Conservation (phyloP, 2,888 invertebrate genomes). For the Nipponacmea schrenckii region DNA sequence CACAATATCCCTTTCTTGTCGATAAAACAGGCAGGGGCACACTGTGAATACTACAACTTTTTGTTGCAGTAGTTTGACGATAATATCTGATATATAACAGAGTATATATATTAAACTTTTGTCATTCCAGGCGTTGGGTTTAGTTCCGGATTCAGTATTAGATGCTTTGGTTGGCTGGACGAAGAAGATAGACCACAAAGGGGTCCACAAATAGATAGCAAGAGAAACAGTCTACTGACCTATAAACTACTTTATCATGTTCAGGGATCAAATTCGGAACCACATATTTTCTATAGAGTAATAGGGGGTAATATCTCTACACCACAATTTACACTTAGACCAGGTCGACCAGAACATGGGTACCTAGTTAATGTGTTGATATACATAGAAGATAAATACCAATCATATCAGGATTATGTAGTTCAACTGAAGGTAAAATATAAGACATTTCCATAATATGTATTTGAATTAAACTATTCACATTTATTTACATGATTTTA, state of each 20-base stretch:
- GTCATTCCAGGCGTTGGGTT: constrained; percentile 25
- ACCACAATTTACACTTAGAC: constrained; percentile 24
- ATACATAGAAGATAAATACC: constrained; percentile 21
- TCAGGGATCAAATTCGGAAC: constrained; percentile 5
- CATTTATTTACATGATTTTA: too few relatives aligned
- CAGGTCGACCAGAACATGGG: constrained; percentile 17
- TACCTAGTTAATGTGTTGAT: constrained; percentile 25
- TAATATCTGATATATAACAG: too few relatives aligned
- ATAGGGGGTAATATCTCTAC: constrained; percentile 18
- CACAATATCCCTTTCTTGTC: too few relatives aligned
- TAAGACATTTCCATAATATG: too few relatives aligned
- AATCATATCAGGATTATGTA: not conserved
- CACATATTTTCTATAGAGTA: constrained; percentile 27
- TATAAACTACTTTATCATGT: constrained; percentile 27
- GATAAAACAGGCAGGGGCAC: too few relatives aligned
- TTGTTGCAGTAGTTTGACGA: too few relatives aligned
- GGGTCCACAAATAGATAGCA: constrained; percentile 7
- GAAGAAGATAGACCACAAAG: constrained; percentile 17
- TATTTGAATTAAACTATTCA: too few relatives aligned
- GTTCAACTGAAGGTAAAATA: not conserved
- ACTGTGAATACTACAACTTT: too few relatives aligned
- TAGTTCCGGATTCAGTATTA: constrained; percentile 21
- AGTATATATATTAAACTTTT: too few relatives aligned
- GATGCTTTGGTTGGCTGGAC: constrained; percentile 31
- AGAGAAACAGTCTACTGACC: constrained; percentile 13